phyloP scores from a whole-genome alignment of 2,888 invertebrate species.

The Eupithecia vulgata region DNA sequence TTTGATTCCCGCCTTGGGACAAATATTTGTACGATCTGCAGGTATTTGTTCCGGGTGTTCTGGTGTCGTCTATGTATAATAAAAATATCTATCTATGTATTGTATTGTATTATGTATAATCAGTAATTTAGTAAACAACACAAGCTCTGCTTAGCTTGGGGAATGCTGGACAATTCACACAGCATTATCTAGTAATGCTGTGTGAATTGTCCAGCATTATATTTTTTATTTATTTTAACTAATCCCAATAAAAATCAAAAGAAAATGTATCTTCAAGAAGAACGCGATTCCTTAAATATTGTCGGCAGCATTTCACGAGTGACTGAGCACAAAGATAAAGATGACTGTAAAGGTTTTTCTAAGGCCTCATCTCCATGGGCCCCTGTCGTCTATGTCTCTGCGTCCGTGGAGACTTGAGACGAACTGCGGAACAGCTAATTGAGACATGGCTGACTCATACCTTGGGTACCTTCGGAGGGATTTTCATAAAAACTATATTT shows the following conservation, averaged over 20 bases:
- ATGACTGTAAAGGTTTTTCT: constrained; percentile 44
- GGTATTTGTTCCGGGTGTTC: no score
- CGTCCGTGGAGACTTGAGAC: constrained; percentile 29
- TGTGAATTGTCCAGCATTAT: no score
- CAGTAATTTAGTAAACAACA: no score
- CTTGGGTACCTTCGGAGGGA: not conserved
- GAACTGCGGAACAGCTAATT: constrained; percentile 36
- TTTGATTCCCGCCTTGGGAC: no score
- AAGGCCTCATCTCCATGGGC: constrained; percentile 37
- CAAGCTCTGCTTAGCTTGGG: no score
- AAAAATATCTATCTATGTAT: no score
- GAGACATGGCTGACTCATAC: constrained; percentile 13
- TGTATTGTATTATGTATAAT: no score
- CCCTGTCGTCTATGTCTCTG: constrained; percentile 31
- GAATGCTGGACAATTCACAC: no score
- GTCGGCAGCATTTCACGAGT: constrained; percentile 47
- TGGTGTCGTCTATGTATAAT: no score
- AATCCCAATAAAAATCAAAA: not conserved
- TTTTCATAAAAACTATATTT: not conserved
- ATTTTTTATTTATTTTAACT: no score
- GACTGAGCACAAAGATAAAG: constrained; percentile 43
- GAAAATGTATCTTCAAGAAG: not conserved
- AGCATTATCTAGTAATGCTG: no score
- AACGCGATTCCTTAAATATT: constrained; percentile 38
- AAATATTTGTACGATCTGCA: no score